phyloP scores from a whole-genome alignment of 1,140 invertebrate genomes.

The Drosophila nigromelanica region DNA sequence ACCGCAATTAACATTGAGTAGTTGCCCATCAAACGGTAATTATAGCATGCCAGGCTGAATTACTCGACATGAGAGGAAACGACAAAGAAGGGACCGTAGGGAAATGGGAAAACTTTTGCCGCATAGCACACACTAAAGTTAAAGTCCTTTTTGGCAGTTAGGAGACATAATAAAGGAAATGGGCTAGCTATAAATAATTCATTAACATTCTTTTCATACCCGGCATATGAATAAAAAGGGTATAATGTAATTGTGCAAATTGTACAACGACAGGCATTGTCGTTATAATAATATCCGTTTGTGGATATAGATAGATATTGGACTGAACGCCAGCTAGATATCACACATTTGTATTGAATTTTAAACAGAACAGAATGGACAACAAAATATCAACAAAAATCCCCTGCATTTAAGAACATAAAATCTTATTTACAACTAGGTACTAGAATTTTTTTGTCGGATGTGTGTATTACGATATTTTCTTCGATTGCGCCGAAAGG shows the following conservation, averaged over 20 bases:
- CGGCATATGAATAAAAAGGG: too few species aligned
- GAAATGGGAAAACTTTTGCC: slow-evolving; percentile 1
- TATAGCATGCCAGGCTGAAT: slow-evolving; percentile 29
- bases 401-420: too few species aligned
- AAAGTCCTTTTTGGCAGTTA: neutral
- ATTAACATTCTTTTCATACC: neutral
- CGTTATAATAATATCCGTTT: too few species aligned
- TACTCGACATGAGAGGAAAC: slow-evolving; percentile 10
- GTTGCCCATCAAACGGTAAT: slow-evolving; percentile 38
- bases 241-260: too few species aligned
- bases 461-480: neutral
- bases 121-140: neutral
- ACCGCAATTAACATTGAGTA: slow-evolving; percentile 51
- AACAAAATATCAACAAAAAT: too few species aligned
- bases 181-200: neutral
- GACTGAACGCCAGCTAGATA: too few species aligned
- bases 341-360: too few species aligned
- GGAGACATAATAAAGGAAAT: neutral
- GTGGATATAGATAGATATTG: too few species aligned
- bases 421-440: slow-evolving; percentile 1
- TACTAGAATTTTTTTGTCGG: neutral
- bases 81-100: slow-evolving; percentile 2
- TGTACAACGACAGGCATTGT: too few species aligned
- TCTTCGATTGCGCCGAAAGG: slow-evolving; percentile 14
- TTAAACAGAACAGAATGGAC: too few species aligned